Evolutionary conservation across 2,797 vertebrate genomes (phyloP), one percentile per base, ranked within the genome.

Genomic region (Chromobotia macracanthus): DNA sequence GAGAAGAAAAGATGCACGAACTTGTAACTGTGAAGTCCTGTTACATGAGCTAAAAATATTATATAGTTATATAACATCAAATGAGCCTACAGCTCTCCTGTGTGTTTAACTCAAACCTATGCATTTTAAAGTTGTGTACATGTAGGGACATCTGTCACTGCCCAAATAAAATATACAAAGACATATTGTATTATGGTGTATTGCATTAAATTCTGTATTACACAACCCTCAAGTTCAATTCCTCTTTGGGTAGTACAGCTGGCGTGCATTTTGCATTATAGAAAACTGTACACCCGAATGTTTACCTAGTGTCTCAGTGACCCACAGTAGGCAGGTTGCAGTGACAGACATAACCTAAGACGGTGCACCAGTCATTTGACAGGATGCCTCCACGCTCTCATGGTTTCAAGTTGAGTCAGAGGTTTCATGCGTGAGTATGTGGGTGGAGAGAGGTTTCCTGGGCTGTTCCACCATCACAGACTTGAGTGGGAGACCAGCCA

Each of bases 401-500:
- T 72, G 73, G 83, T 87, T 81, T 81, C 83, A 71, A 63, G 66
- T 68, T 86, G 85, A 83, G 78, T 88, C 83, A 85, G 68, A 82
- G 75, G 63, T 70, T 70, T 64, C 48, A 25, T 85, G 35, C 28
- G 25, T 53, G 67, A 55, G 74, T 72, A 77, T 55, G 82, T 85
- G 85, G 77, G 84, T 65, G 77, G 77, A 77, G 71, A 80, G 81
- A 82, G 71, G 81, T 82, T 87, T 87, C 87, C 87, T 84, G 81
- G 66, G 79, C 72, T 83, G 79, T 70, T 80, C 72, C 76, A 81
- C 76, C 72, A 64, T 81, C 38, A 80, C 50, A 46, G 81, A 50
- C 65, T 50, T 80, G 84, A 83, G 84, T 84, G 77, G 85, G 83
- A 75, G 84, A 84, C 31, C 15, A 70, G 68, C 58, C 71, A 64